Conservation (phyloP, 1,140 invertebrate species). For the Diorhabda sublineata region DNA sequence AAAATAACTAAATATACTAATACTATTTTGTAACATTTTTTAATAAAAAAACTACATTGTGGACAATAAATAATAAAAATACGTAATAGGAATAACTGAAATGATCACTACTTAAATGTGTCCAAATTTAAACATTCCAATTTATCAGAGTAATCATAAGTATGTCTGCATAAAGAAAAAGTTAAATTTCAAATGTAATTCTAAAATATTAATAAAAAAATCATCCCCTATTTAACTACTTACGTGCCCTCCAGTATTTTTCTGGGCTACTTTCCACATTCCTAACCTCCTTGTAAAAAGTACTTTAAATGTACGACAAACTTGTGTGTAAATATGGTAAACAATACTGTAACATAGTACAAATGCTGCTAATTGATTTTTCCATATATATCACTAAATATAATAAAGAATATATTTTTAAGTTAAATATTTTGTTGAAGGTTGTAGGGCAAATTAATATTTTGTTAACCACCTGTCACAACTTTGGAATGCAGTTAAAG, state of each 20-base stretch:
- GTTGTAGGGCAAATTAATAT: background rate
- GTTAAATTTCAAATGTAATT: no score
- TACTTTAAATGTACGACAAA: background rate
- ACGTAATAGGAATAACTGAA: no score
- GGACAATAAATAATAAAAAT: no score
- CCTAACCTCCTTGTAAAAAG: constrained; percentile 41
- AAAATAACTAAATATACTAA: background rate
- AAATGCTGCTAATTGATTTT: background rate
- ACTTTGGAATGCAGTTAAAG: background rate
- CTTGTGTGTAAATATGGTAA: background rate
- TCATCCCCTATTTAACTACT: constrained; percentile 18
- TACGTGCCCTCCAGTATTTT: constrained; percentile 38
- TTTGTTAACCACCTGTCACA: background rate
- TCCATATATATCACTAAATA: background rate
- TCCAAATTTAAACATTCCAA: no score
- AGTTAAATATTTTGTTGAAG: background rate
- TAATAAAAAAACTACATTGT: no score
- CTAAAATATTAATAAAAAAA: background rate
- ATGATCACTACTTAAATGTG: no score
- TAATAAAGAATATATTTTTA: background rate
- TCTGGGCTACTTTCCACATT: constrained; percentile 41
- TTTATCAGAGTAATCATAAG: no score
- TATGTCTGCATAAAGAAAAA: no score
- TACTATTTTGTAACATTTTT: no score
- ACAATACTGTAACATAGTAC: background rate